Percentiles rank a stretch among this genome's conserved stretches.
phyloP scores from a whole-genome alignment of 2,888 invertebrate species.

The Petrophora chlorosata region DNA sequence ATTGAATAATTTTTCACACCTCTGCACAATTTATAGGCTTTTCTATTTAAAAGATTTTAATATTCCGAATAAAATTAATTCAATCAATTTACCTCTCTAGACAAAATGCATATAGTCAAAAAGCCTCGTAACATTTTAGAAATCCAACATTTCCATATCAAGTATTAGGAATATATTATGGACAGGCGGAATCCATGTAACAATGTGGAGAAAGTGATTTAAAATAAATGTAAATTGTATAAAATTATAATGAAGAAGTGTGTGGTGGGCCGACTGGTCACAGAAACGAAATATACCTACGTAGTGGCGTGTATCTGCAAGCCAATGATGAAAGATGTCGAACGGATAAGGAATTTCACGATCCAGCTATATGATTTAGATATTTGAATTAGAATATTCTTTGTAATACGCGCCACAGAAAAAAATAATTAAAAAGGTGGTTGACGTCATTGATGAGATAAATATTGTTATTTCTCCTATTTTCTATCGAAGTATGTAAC shows the following conservation, averaged over 20 bases:
- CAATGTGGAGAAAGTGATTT: conserved; percentile 47
- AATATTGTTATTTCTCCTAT: too few relatives aligned
- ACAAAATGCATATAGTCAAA: too few relatives aligned
- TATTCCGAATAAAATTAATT: background rate
- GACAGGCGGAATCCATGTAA: conserved; percentile 21
- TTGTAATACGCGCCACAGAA: too few relatives aligned
- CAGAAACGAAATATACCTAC: background rate
- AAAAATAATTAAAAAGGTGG: too few relatives aligned
- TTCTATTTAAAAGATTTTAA: too few relatives aligned
- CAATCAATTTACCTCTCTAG: too few relatives aligned
- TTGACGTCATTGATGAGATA: too few relatives aligned
- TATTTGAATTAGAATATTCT: too few relatives aligned
- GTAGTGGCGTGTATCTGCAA: background rate
- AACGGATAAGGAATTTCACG: background rate
- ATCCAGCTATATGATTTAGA: too few relatives aligned
- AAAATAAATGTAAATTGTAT: conserved; percentile 35
- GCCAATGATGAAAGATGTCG: background rate
- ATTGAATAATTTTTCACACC: too few relatives aligned
- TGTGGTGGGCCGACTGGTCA: conserved; percentile 20
- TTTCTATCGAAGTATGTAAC: too few relatives aligned
- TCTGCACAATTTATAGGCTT: too few relatives aligned
- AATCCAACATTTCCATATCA: conserved; percentile 4
- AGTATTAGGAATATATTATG: conserved; percentile 10
- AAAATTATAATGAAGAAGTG: conserved; percentile 32
- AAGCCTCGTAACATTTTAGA: background rate